Percentiles rank a stretch among this genome's conserved stretches.
phyloP scores from a whole-genome alignment of 1,140 invertebrate species.

The Whitmania pigra region DNA sequence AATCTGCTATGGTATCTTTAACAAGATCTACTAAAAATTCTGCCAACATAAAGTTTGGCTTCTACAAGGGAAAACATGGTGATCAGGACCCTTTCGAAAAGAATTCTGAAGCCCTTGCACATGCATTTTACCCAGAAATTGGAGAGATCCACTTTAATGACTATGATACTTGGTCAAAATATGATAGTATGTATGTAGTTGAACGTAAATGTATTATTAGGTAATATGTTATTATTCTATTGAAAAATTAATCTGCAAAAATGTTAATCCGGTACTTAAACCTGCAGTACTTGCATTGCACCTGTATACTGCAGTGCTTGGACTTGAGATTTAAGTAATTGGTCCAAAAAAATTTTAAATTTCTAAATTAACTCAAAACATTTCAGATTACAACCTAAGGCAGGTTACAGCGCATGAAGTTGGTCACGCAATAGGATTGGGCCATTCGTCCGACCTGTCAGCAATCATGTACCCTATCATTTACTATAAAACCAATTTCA shows the following conservation, averaged over 20 bases:
- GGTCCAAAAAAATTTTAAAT: too few species aligned
- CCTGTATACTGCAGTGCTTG: too few species aligned
- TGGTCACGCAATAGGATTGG: constrained; percentile 42
- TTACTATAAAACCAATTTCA: too few species aligned
- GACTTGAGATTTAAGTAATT: too few species aligned
- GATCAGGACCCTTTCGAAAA: constrained; percentile 38
- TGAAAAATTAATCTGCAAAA: too few species aligned
- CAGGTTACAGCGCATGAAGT: constrained; percentile 40
- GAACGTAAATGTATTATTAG: too few species aligned
- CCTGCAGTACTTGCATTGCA: too few species aligned
- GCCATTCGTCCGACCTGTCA: constrained; percentile 38
- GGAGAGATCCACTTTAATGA: background rate
- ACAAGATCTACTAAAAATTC: constrained; percentile 4
- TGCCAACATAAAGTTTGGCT: constrained; percentile 36
- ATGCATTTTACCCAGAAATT: constrained; percentile 37
- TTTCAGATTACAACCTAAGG: too few species aligned
- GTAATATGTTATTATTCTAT: too few species aligned
- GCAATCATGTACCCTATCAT: constrained; percentile 48
- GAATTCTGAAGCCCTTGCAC: constrained; percentile 36
- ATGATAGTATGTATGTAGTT: background rate
- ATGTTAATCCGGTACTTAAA: too few species aligned
- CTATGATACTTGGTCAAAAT: background rate
- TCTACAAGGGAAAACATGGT: constrained; percentile 32
- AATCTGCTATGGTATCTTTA: too few species aligned
- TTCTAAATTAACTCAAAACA: too few species aligned